Evolutionary conservation across 2,113 vertebrate genomes (phyloP).

Genomic region (Polypterus bichir): DNA sequence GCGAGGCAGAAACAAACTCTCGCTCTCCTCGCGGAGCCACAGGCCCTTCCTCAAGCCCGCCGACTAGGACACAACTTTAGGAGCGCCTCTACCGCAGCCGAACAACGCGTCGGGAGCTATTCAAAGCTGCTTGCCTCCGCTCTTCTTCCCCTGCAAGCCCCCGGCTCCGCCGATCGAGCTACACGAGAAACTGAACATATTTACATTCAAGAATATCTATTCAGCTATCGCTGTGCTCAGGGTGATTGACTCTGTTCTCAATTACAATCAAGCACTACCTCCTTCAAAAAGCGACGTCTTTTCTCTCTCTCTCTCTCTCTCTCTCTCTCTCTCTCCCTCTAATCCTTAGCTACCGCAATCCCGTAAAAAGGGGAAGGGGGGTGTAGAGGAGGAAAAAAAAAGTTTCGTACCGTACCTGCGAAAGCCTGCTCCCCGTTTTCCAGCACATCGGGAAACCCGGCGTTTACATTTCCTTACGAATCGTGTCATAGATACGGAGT

Average conservation of each 20-base stretch:
- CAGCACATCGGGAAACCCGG: constrained; percentile 38
- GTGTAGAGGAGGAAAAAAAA: constrained; percentile 29
- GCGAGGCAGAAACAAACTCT: constrained; percentile 46
- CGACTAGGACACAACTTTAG: constrained; percentile 61
- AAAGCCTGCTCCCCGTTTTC: constrained; percentile 34
- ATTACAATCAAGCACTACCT: too few species aligned
- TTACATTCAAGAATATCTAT: too few species aligned
- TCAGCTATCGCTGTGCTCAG: too few species aligned
- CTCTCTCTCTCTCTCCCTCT: too few species aligned
- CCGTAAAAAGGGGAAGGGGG: constrained; percentile 23
- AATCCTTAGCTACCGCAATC: constrained; percentile 38
- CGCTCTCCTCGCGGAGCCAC: constrained; percentile 6
- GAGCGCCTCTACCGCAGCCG: constrained; percentile 36
- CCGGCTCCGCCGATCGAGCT: constrained; percentile 22
- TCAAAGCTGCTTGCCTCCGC: constrained; percentile 13
- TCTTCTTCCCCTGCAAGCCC: constrained; percentile 6
- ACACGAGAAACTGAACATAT: background rate
- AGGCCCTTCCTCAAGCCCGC: constrained; percentile 46
- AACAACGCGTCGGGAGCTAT: constrained; percentile 13
- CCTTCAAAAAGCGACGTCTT: too few species aligned
- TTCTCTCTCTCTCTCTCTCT: too few species aligned
- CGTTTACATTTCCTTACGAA: constrained; percentile 24
- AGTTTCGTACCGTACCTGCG: constrained; percentile 50
- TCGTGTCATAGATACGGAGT: constrained; percentile 40
- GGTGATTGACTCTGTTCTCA: too few species aligned